A percentile compares a stretch with the other conserved stretches of the same genome.
Conservation (phyloP, 2,888 invertebrate genomes). For the Mythimna albipuncta region DNA sequence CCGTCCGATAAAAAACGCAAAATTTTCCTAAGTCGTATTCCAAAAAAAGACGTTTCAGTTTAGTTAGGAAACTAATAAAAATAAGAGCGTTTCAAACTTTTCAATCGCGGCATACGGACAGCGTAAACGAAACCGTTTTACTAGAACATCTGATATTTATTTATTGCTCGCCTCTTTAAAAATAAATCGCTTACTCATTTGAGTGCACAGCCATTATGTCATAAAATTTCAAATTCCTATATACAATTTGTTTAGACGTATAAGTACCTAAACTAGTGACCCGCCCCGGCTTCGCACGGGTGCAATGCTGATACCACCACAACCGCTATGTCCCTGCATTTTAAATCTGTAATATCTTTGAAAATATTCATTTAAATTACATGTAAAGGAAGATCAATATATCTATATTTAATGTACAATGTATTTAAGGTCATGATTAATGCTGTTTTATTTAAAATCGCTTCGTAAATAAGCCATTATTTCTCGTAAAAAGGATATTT, state of each 20-base stretch:
- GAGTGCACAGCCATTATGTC: constrained; percentile 34
- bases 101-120: constrained; percentile 10
- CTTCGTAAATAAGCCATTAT: no score
- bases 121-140: constrained; percentile 39
- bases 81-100: constrained; percentile 17
- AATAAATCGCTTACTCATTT: constrained; percentile 46
- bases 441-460: no score
- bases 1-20: background rate
- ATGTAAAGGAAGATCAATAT: no score
- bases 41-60: constrained; percentile 12
- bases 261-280: background rate
- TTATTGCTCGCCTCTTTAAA: constrained; percentile 42
- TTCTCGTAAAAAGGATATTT: no score
- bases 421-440: no score
- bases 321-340: no score
- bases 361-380: no score
- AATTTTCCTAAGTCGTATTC: background rate
- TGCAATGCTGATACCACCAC: no score
- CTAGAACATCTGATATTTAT: constrained; percentile 47
- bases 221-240: constrained; percentile 39
- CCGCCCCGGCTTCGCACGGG: no score
- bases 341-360: no score
- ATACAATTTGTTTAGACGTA: constrained; percentile 31
- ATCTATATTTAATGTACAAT: no score
- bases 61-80: constrained; percentile 19